Conservation (phyloP, 1,140 invertebrate genomes). For the Tetraneura akinire region DNA sequence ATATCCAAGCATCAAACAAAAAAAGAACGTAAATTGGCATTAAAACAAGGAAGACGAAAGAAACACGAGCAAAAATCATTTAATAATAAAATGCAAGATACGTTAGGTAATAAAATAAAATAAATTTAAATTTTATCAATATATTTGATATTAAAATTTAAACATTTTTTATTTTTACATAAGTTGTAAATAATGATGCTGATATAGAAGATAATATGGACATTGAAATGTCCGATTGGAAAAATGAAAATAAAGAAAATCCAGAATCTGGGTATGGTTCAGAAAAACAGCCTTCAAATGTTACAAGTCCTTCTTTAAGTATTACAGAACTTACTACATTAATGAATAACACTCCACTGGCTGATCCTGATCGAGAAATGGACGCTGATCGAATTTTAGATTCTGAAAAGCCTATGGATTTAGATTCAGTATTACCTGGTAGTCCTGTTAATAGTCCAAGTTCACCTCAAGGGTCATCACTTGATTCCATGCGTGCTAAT, state of each 20-base stretch:
- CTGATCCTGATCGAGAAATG: conserved; percentile 35
- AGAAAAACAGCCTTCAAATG: conserved; percentile 61
- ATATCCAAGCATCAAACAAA: conserved; percentile 72
- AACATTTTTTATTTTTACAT: conserved; percentile 3
- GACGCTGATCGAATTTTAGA: conserved; percentile 34
- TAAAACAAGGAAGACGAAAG: conserved; percentile 61
- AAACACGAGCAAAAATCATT: conserved; percentile 43
- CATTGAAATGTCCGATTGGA: conserved; percentile 51
- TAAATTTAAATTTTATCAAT: not conserved
- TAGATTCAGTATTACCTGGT: conserved; percentile 56
- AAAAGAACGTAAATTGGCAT: conserved; percentile 68
- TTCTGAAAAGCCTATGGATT: conserved; percentile 44
- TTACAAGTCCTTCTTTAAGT: conserved; percentile 54
- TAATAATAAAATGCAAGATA: conserved; percentile 34
- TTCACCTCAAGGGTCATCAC: conserved; percentile 51
- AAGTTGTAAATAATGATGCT: conserved; percentile 68
- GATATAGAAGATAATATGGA: conserved; percentile 75
- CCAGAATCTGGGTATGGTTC: conserved; percentile 73
- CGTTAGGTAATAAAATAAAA: conserved; percentile 34
- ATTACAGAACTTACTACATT: conserved; percentile 38
- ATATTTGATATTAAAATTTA: not conserved
- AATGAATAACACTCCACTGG: conserved; percentile 46
- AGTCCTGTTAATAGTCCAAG: conserved; percentile 61
- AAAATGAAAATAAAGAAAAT: conserved; percentile 57
- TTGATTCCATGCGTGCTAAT: conserved; percentile 53